Evolutionary conservation across 2,113 vertebrate species (phyloP).

Genomic region (Fulmarus glacialis): DNA sequence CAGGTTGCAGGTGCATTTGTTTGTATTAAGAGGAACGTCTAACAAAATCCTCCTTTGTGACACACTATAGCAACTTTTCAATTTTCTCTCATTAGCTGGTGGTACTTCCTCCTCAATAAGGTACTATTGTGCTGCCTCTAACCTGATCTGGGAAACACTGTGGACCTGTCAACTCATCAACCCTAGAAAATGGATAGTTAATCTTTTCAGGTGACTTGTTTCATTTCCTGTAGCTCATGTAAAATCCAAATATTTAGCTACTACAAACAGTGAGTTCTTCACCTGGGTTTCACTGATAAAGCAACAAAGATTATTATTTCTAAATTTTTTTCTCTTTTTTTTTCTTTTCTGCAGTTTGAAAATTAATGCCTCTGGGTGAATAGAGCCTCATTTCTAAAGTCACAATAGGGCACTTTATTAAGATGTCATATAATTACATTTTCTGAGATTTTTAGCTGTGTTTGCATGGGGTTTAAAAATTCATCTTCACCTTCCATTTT

Average conservation of each 20-base stretch:
- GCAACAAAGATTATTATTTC: conserved; percentile 15
- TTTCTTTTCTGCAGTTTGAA: background rate
- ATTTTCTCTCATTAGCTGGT: conserved; percentile 58
- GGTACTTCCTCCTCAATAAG: conserved; percentile 60
- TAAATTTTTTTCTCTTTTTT: background rate
- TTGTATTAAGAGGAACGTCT: conserved; percentile 45
- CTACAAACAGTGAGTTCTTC: conserved; percentile 43
- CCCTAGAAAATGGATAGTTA: conserved; percentile 56
- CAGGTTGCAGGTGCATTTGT: conserved; percentile 64
- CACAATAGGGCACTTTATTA: background rate
- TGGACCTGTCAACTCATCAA: conserved; percentile 68
- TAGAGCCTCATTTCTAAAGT: background rate
- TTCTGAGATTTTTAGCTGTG: background rate
- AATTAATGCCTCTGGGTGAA: conserved; percentile 7
- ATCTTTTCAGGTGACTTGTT: conserved; percentile 65
- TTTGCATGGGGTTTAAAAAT: background rate
- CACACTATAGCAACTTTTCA: conserved; percentile 58
- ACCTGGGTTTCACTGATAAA: conserved; percentile 49
- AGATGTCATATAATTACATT: background rate
- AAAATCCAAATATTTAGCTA: conserved; percentile 68
- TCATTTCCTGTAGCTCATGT: conserved; percentile 65
- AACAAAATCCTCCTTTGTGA: conserved; percentile 65
- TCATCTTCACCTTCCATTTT: background rate
- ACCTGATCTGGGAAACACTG: conserved; percentile 55
- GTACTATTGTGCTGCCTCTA: conserved; percentile 57